These are phyloP conservation scores for Nyctibius grandis DNA, from an alignment of 2,797 vertebrate species.

Conservation along the genomic window DNA sequence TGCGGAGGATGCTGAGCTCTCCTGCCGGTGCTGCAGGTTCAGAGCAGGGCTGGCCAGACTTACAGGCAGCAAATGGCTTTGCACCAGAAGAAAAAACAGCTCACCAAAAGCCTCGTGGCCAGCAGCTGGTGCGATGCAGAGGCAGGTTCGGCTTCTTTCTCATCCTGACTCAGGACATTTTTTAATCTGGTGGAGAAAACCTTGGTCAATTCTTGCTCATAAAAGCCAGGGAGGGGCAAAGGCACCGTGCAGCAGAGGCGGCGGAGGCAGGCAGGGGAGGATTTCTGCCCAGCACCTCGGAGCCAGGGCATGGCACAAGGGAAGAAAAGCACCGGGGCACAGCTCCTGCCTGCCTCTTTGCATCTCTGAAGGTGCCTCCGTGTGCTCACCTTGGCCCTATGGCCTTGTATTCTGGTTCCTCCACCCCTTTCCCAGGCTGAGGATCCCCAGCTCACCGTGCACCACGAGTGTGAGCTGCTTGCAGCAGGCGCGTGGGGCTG, in stretches of 20 bases:
- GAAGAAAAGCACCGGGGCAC: not conserved
- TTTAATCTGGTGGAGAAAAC: not conserved
- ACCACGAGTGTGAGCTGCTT: not conserved
- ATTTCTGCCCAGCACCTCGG: not conserved
- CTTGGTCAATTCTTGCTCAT: not conserved
- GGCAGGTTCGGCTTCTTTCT: not conserved
- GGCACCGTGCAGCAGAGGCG: not conserved
- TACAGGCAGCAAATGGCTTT: not conserved
- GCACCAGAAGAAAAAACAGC: not conserved
- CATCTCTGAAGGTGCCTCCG: not conserved
- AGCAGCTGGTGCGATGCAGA: not conserved
- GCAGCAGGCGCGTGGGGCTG: not conserved
- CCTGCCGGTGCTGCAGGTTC: not conserved
- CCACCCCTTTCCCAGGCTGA: not conserved
- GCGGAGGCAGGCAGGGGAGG: not conserved
- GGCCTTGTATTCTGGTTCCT: not conserved
- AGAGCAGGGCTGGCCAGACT: not conserved
- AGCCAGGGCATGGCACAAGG: not conserved
- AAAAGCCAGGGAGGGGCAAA: not conserved
- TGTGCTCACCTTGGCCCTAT: not conserved
- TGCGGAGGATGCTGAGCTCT: not conserved
- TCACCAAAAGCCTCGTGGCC: not conserved
- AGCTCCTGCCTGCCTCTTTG: not conserved
- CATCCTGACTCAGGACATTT: not conserved
- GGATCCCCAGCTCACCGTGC: not conserved